Evolutionary conservation across 2,888 invertebrate species (phyloP), one percentile per base, ranked within the genome.

Genomic region (Synergus umbraculus): DNA sequence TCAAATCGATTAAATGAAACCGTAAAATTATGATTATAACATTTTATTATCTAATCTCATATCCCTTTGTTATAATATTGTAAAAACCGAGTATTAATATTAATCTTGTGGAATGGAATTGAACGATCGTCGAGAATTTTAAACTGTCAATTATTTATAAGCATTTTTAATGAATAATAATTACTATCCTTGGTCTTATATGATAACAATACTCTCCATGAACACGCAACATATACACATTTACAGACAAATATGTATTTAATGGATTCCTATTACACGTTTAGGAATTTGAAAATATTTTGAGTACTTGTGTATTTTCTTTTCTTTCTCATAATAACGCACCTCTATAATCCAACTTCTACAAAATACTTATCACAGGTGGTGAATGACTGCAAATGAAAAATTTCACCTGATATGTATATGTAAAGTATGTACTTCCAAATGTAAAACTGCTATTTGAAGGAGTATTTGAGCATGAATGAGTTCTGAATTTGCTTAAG

Each of bases 41-140:
- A 69, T 29, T 69, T 69, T 49, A 69, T 29, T 69, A 69, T 46
- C 49, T 49, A 49, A 49, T 69, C 15, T 69, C 29, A 69, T 37
- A 8, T 69, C 3, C 12, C 46, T 29, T 69, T 46, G 22, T 37
- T 69, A 46, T 67, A 46, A 29, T 67, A 46, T 46, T 41, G 46
- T 67, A 29, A 46, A 67, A 67, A 41, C 67, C 22, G 15, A 8
- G 15, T 49, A 46, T 69, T 67, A 46, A 67, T 18, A 67, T 13
- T 49, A 29, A 69, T 29, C 18, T 69, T 46, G 13, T 69, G 69
- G 69, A 67, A 67, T 49, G 67, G 13, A 67, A 46, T 18, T 49
- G n/a, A 66, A 66, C 10, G 43, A 7, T 43, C 43, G n/a, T 4
- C 18, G 67, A 69, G 46, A 18, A 69, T 29, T 46, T 44, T 15